These are phyloP conservation scores for Oedothorax gibbosus DNA, from an alignment of 1,140 invertebrate species.

Conservation along the genomic window DNA sequence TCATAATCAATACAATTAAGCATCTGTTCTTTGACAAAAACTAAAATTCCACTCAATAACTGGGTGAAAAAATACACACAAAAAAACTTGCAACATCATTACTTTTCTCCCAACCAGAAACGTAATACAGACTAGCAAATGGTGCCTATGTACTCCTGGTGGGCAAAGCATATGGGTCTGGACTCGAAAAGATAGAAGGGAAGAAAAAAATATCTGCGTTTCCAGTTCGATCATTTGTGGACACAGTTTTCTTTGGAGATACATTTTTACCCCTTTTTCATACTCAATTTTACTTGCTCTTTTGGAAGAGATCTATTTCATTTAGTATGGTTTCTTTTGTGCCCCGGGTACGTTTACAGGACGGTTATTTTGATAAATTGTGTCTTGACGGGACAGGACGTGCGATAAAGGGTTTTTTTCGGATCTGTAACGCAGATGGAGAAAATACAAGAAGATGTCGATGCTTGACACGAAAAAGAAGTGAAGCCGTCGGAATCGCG, in stretches of 20 bases:
- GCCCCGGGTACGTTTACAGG: conserved; percentile 25
- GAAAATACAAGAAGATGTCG: too few species aligned
- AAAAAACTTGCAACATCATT: conserved; percentile 47
- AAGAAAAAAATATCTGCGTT: background rate
- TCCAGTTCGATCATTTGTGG: conserved; percentile 40
- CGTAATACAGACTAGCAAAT: conserved; percentile 50
- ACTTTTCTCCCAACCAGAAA: conserved; percentile 50
- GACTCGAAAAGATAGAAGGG: conserved; percentile 33
- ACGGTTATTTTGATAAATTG: conserved; percentile 52
- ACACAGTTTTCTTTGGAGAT: conserved; percentile 53
- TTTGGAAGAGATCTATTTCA: conserved; percentile 34
- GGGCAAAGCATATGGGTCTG: conserved; percentile 38
- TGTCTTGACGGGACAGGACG: conserved; percentile 3
- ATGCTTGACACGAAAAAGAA: too few species aligned
- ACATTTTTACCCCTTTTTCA: conserved; percentile 13
- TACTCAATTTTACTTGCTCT: conserved; percentile 15
- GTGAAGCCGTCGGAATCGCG: too few species aligned
- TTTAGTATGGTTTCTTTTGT: conserved; percentile 14
- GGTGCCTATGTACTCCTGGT: conserved; percentile 37
- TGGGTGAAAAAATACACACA: background rate
- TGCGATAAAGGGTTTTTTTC: background rate
- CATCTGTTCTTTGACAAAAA: too few species aligned
- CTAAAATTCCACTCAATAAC: too few species aligned
- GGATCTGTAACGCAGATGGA: too few species aligned
- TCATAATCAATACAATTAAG: too few species aligned